A percentile compares a stretch with the other conserved stretches of the same genome.
phyloP scores from a whole-genome alignment of 2,888 invertebrate genomes.

The Aspidapion aeneum region DNA sequence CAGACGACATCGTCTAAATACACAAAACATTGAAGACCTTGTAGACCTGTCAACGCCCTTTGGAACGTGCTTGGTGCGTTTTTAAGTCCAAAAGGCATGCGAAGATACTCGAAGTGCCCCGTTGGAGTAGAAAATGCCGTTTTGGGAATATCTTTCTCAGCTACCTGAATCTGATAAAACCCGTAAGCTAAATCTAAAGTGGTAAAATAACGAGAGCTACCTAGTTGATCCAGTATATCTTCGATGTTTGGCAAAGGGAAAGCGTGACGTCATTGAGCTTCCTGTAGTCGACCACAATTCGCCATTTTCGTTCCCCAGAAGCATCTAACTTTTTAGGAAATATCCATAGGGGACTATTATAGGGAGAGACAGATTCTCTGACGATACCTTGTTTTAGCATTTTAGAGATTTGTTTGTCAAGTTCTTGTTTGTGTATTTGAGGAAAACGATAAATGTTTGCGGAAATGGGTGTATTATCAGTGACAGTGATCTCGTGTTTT shows the following conservation, averaged over 20 bases:
- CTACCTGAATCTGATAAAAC: constrained; percentile 42
- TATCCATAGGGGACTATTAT: too few relatives aligned
- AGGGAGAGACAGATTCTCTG: constrained; percentile 28
- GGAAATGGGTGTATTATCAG: constrained; percentile 31
- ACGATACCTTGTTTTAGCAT: too few relatives aligned
- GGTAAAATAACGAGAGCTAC: constrained; percentile 39
- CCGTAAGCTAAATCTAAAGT: constrained; percentile 41
- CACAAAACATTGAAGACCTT: constrained; percentile 4
- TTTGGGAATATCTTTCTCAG: constrained; percentile 33
- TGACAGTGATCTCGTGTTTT: constrained; percentile 31
- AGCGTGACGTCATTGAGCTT: constrained; percentile 40
- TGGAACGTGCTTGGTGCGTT: constrained; percentile 38
- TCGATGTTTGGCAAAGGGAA: constrained; percentile 42
- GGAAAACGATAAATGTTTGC: constrained; percentile 40
- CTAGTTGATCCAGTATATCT: constrained; percentile 41
- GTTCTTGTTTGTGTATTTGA: constrained; percentile 34
- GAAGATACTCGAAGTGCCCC: constrained; percentile 39
- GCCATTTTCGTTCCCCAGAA: constrained; percentile 16
- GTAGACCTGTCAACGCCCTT: constrained; percentile 20
- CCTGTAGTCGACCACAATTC: constrained; percentile 21
- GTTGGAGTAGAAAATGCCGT: constrained; percentile 39
- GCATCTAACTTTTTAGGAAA: too few relatives aligned
- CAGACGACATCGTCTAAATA: constrained; percentile 10
- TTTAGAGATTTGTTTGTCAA: too few relatives aligned
- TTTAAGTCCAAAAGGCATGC: constrained; percentile 44